A percentile compares a stretch with the other conserved stretches of the same genome.
phyloP scores from a whole-genome alignment of 2,113 vertebrate genomes.

The Xenopus laevis region DNA sequence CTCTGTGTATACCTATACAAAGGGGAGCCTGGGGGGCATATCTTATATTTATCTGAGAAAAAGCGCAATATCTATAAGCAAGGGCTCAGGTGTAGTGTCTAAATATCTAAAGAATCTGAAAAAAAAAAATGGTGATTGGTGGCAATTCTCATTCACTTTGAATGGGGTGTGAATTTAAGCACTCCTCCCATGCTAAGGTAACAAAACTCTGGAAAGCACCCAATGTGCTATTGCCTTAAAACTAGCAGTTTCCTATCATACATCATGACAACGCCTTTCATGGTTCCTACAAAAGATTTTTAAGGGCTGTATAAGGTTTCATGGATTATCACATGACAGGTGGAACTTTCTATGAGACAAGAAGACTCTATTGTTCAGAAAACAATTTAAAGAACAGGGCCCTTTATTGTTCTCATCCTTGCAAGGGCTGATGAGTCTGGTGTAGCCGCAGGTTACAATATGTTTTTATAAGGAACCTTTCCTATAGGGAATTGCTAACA shows the following conservation, averaged over 20 bases:
- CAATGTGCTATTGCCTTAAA: no score
- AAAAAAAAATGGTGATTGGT: no score
- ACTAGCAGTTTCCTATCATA: no score
- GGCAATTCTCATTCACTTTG: no score
- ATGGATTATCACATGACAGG: background rate
- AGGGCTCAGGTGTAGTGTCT: no score
- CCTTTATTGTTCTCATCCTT: conserved; percentile 51
- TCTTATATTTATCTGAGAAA: background rate
- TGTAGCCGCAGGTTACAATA: conserved; percentile 45
- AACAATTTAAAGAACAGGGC: conserved; percentile 51
- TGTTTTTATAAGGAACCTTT: conserved; percentile 16
- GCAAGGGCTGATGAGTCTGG: conserved; percentile 47
- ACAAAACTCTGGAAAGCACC: no score
- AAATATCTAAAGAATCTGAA: no score
- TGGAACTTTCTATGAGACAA: conserved; percentile 19
- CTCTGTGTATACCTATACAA: background rate
- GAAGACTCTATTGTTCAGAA: conserved; percentile 47
- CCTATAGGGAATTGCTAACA: conserved; percentile 36
- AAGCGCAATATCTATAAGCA: background rate
- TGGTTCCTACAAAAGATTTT: background rate
- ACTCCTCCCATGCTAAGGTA: no score
- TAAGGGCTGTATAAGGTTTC: background rate
- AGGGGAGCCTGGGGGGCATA: background rate
- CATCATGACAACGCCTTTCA: no score
- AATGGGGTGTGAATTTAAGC: no score